Percentiles rank a stretch among this genome's conserved stretches.
These are phyloP conservation scores for Podiceps cristatus DNA, from an alignment of 2,113 vertebrate genomes.

Conservation along the genomic window DNA sequence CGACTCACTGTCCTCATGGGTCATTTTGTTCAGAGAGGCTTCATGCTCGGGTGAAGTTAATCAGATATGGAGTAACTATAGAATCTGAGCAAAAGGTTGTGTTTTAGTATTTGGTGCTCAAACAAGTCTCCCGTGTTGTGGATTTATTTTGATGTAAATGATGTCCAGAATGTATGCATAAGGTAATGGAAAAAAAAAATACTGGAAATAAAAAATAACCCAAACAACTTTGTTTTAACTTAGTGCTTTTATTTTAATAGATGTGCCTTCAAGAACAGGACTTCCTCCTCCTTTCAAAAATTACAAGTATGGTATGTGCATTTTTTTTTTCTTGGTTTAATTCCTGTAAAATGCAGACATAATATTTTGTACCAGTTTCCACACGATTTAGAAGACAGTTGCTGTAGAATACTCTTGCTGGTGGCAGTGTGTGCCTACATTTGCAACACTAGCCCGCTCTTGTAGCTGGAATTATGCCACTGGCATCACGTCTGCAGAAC, in stretches of 20 bases:
- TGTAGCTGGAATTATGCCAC: neutral
- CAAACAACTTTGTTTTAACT: neutral
- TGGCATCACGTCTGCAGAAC: neutral
- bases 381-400: neutral
- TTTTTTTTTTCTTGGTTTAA: neutral
- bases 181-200: neutral
- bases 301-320: conserved; percentile 88
- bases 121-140: neutral
- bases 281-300: conserved; percentile 90
- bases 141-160: neutral
- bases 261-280: conserved; percentile 79
- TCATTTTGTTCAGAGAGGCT: neutral
- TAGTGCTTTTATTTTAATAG: conserved; percentile 71
- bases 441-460: neutral
- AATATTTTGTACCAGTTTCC: neutral
- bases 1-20: neutral
- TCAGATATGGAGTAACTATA: neutral
- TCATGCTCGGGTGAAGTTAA: neutral
- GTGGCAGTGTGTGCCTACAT: neutral
- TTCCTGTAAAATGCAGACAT: neutral
- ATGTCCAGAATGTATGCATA: neutral
- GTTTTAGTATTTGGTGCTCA: neutral
- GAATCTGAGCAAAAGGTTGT: neutral
- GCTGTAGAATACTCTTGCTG: neutral
- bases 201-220: neutral